phyloP scores from a whole-genome alignment of 2,113 vertebrate genomes.

The Myiopsitta monachus region DNA sequence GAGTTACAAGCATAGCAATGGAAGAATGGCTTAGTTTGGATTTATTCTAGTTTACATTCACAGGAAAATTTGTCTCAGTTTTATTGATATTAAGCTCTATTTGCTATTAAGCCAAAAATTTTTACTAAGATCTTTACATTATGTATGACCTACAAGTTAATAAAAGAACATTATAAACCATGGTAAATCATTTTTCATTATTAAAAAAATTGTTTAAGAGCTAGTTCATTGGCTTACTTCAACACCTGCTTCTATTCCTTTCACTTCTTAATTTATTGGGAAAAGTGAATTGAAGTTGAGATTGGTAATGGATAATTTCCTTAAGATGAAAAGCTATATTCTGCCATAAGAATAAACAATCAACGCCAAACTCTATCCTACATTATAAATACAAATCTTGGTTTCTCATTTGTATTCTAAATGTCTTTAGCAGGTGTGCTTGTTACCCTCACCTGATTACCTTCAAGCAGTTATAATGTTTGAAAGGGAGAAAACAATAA shows the following conservation, averaged over 20 bases:
- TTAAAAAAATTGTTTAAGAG: background rate
- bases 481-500: background rate
- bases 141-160: background rate
- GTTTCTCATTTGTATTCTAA: background rate
- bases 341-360: background rate
- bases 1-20: background rate
- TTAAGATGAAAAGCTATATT: background rate
- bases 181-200: background rate
- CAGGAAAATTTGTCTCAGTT: background rate
- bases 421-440: background rate
- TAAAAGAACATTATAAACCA: background rate
- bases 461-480: background rate
- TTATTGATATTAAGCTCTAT: background rate
- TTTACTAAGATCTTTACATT: background rate
- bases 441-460: background rate
- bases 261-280: background rate
- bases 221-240: background rate
- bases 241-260: background rate
- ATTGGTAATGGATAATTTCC: background rate
- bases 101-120: background rate
- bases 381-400: background rate
- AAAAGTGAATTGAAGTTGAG: background rate
- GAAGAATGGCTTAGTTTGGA: background rate
- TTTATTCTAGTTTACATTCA: background rate
- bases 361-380: background rate